Evolutionary conservation across 2,113 vertebrate genomes (phyloP), one percentile per base, ranked within the genome.

Genomic region (Brachyhypopomus occidentalis): DNA sequence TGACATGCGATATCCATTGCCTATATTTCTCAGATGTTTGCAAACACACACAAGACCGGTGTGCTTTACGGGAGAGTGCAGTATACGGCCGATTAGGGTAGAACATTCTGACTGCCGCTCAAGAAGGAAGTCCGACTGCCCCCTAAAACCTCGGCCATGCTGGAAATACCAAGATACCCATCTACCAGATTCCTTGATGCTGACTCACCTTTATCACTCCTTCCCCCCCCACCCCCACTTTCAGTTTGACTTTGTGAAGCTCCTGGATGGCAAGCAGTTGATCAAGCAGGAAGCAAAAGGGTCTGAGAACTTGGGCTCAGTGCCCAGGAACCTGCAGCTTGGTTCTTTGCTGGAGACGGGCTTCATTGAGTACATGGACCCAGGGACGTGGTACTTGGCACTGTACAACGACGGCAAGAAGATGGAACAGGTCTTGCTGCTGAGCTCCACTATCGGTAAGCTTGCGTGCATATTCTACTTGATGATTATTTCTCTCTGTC

Each of bases 291-390:
- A 95, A 76, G 79, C 90, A 63, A 95, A 93, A 87, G 92, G 88
- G 83, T 85, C 95, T 45, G 96, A 96, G 69, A 95, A 96, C 52
- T 85, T 89, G 20, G 89, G 94, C 72, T 93, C 93, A 52, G 89
- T 90, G 38, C 96, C 96, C 71, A 93, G 95, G 90, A 96, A 96
- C 78, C 91, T 98, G 86, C 95, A 97, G 88, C 91, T 98, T 86
- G 96, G 94, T 62, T 93, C 95, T 3, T 93, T 97, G 83, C 96
- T 97, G 90, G 96, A 97, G 89, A 97, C 96, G 1, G 97, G 97
- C 80, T 99, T 99, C 91, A 96, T 99, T 0, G 97, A 98, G 88
- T 99, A 98, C 75, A 97, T 99, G 97, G 97, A 99, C 85, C 96
- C 97, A 30, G 97, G 96, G 36, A 95, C 95, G 52, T 99, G 97